These are phyloP conservation scores for Anthopleura sola DNA, from an alignment of 64 coral and sea anemone species.

Conservation along the genomic window DNA sequence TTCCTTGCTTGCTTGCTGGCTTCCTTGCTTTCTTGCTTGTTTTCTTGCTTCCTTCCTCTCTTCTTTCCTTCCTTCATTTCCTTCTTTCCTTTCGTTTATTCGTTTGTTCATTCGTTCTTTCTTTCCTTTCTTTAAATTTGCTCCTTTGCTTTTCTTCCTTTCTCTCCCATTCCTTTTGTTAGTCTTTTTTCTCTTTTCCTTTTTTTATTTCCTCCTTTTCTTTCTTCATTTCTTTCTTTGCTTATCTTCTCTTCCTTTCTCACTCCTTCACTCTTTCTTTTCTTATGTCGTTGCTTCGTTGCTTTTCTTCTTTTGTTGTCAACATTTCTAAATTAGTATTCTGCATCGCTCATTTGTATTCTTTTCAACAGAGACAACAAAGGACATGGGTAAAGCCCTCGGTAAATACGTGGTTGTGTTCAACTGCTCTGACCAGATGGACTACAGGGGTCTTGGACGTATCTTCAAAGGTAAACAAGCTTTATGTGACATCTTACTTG, in stretches of 20 bases:
- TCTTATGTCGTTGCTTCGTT: too few relatives aligned
- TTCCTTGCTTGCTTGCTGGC: neutral
- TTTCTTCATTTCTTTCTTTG: too few relatives aligned
- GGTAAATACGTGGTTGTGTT: conserved; percentile 98
- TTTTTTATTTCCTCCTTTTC: too few relatives aligned
- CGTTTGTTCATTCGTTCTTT: neutral
- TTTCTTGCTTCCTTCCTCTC: neutral
- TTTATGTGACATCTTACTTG: neutral
- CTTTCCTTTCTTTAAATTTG: neutral
- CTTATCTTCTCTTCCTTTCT: too few relatives aligned
- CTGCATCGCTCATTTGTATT: too few relatives aligned
- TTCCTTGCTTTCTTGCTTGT: neutral
- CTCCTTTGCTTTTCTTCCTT: neutral
- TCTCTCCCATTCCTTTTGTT: too few relatives aligned
- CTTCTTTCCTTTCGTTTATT: neutral
- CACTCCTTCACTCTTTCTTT: neutral
- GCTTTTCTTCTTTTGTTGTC: too few relatives aligned
- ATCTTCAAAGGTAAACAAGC: conserved; percentile 90
- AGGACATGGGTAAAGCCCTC: conserved; percentile 98
- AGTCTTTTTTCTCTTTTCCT: too few relatives aligned
- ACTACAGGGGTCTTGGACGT: conserved; percentile 88
- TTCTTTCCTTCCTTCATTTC: neutral
- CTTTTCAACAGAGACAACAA: conserved; percentile 70
- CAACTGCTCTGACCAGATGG: conserved; percentile 98
- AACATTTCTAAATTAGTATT: too few relatives aligned